These are phyloP conservation scores for Micronycteris hirsuta DNA, from an alignment of 2,113 vertebrate species.

Conservation along the genomic window DNA sequence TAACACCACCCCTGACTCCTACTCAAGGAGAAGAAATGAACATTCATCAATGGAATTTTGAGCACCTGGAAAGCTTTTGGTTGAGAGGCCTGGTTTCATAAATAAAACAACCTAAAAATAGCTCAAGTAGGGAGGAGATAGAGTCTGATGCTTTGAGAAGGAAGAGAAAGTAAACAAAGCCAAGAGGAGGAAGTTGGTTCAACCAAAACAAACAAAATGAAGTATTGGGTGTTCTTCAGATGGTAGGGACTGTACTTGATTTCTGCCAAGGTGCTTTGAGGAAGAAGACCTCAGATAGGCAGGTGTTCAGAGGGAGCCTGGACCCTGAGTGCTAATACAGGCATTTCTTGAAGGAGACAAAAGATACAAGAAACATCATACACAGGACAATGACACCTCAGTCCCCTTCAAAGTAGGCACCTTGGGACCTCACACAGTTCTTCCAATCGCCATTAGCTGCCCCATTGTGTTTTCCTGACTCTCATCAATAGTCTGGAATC, in stretches of 20 bases:
- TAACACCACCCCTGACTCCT: background rate
- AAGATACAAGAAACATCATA: too few relatives aligned
- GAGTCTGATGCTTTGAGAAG: background rate
- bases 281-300: background rate
- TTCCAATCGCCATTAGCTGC: too few relatives aligned
- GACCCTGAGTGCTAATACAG: background rate
- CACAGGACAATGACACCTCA: too few relatives aligned
- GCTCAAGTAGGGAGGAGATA: background rate
- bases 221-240: background rate
- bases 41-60: background rate
- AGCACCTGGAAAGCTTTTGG: conserved; percentile 1
- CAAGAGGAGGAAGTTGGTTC: background rate
- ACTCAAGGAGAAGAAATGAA: background rate
- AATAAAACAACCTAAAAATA: background rate
- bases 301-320: background rate
- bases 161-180: background rate
- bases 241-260: background rate
- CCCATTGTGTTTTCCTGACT: too few relatives aligned
- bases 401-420: too few relatives aligned
- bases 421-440: too few relatives aligned
- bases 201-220: background rate
- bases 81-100: background rate
- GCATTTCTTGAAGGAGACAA: too few relatives aligned
- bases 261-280: background rate
- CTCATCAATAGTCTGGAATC: too few relatives aligned